Base-by-base conservation (phyloP, 2,888 invertebrate species). In the Flexamia atlantica region DNA sequence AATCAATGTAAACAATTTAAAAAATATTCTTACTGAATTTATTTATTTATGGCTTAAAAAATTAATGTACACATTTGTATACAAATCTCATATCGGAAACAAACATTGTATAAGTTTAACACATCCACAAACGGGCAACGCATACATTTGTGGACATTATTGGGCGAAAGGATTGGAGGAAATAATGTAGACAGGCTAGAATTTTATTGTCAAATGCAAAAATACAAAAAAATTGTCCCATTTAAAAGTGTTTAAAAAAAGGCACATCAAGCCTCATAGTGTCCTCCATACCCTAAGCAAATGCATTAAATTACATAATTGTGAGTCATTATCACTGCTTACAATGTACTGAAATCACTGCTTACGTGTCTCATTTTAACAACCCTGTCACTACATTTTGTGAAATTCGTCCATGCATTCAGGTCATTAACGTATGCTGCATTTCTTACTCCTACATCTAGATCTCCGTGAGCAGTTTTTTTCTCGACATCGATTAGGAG, bases 341-440 rank as follows among this genome's bases (percentile, higher is more conserved):
- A 23, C 4, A 53, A 53, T 53, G n/a, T 23, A 5, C 4, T 20
- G 23, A 53, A 12, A 7, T 9, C 36, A 36, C 9, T 36, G 36
- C 5, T 36, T 36, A 36, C 36, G 9, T 4, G 4, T 36, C 4
- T 10, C 50, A 7, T 50, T 7, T 50, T n/a, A 10, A 14, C n/a
- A 28, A 32, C 20, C 32, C 32, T 2, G 28, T 10, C 5, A 25
- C 40, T 72, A 3, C 7, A 17, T 4, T 1, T 32, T 72, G 32
- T 72, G 72, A 36, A 72, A 72, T 14, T 2, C 1, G 12, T 30
- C 32, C 72, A 72, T 72, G 17, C 72, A 72, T 72, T 72, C 72
- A 9, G 72, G 72, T 5, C 72, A 72, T 36, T 32, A 17, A 72
- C 32, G 72, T 23, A 72, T 20, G 5, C 4, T 30, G 32, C 72